Conservation (phyloP, 2,888 invertebrate genomes). For the Lacanobia wlatinum region DNA sequence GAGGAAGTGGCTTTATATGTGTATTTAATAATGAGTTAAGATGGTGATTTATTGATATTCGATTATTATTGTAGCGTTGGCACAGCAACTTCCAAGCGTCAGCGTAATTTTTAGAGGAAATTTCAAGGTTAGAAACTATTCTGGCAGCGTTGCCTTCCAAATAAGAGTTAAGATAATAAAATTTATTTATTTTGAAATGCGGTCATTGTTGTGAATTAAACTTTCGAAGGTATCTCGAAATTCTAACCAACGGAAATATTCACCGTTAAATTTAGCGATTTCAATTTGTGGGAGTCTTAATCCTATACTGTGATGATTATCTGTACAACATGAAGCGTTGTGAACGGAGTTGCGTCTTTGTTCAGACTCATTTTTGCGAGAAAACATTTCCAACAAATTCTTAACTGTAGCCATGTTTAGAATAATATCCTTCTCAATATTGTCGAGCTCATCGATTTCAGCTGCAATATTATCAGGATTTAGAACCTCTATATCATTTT, state of each 20-base stretch:
- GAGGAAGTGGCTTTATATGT: conserved; percentile 14
- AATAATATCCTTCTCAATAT: conserved; percentile 46
- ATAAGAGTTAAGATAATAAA: not conserved
- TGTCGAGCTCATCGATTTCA: conserved; percentile 55
- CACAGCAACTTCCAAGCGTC: conserved; percentile 3
- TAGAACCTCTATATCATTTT: conserved; percentile 49
- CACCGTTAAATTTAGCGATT: no score
- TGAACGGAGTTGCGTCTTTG: conserved; percentile 12
- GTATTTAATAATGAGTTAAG: not conserved
- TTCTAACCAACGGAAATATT: no score
- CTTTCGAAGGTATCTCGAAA: not conserved
- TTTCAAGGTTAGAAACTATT: not conserved
- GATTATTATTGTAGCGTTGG: not conserved
- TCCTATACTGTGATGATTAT: conserved; percentile 19
- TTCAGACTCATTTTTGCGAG: conserved; percentile 5
- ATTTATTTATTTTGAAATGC: not conserved
- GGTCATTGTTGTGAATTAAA: not conserved
- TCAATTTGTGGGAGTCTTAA: not conserved
- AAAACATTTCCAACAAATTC: conserved; percentile 28
- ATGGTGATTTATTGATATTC: not conserved
- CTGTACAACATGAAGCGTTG: not conserved
- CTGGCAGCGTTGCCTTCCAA: not conserved
- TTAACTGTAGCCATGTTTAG: conserved; percentile 51
- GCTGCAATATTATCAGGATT: conserved; percentile 18
- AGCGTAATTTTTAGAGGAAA: not conserved